Evolutionary conservation across 2,797 vertebrate genomes (phyloP).

Genomic region (Eulemur rubriventer): DNA sequence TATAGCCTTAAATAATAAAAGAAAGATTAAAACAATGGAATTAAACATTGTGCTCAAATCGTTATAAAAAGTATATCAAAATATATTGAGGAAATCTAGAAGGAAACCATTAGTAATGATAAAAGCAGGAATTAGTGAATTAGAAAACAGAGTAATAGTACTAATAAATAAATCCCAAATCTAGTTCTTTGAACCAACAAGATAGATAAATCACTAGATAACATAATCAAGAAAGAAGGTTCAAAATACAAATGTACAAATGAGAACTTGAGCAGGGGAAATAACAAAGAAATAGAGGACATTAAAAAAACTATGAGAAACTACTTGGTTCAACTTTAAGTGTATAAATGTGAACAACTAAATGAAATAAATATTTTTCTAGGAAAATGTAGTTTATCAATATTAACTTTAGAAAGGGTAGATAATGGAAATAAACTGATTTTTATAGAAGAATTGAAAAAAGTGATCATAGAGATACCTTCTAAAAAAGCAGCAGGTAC

Average conservation of each 20-base stretch:
- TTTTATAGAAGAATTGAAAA: not conserved
- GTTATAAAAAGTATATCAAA: not conserved
- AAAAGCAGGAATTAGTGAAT: constrained; percentile 14
- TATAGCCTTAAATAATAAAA: not conserved
- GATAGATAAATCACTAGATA: not conserved
- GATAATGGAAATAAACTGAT: not conserved
- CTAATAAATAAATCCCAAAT: not conserved
- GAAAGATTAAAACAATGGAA: not conserved
- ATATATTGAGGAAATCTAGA: not conserved
- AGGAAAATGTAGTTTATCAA: not conserved
- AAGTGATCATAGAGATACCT: not conserved
- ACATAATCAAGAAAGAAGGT: not conserved
- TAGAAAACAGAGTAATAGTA: not conserved
- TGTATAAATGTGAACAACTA: not conserved
- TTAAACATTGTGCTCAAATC: not conserved
- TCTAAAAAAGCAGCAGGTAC: not conserved
- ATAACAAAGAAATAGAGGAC: not conserved
- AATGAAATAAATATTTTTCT: not conserved
- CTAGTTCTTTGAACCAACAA: not conserved
- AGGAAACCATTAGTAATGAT: not conserved
- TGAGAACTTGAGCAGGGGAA: not conserved
- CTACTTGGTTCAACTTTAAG: not conserved
- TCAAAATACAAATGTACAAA: not conserved
- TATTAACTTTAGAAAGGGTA: not conserved
- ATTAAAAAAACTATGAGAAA: not conserved